Base-by-base conservation (phyloP, 2,888 invertebrate species). In the Melanotus villosus region DNA sequence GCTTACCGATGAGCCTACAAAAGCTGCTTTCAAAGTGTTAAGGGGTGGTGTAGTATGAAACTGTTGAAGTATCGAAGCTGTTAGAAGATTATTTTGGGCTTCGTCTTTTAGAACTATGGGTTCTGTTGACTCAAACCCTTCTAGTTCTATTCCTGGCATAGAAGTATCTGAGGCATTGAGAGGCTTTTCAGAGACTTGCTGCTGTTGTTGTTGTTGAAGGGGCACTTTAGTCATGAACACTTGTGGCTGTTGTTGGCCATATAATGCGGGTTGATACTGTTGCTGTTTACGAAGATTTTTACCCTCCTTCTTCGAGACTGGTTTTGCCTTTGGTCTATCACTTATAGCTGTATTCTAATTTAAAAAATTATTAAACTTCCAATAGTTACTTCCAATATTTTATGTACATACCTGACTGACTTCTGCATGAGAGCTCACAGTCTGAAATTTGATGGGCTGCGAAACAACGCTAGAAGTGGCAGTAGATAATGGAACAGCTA, bases 321-420 rank as follows among this genome's bases (percentile, higher is more conserved):
- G 91, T 84, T 94, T 95, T 45, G 92, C 93, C 84, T 93, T 94
- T 68, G 93, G 93, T 78, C 94, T 90, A 85, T 95, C 94, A 85
- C 93, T 93, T 78, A 94, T 92, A 73, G 93, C 92, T 68, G 92
- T 92, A 80, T 89, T 90, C 86, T 91, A n/a, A n/a, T n/a, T n/a
- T n/a, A 23, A 14, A 52, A 9, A 26, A 50, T 12, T 50, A 30
- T 30, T 18, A 16, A 43, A 12, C 43, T 3, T 5, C 10, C 6
- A 38, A 38, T 5, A 38, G 5, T 14, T 2, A 2, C 5, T 9
- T n/a, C 12, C 14, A 47, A 18, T 23, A 14, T 5, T n/a, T 1
- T 3, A 30, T 10, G 7, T 30, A 74, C 73, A 72, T 77, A 86
- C 86, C 84, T 86, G 88, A 78, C 87, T 88, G 65, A 89, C 88